phyloP scores from a whole-genome alignment of 2,888 invertebrate genomes.

The Neocrepidodera transversa region DNA sequence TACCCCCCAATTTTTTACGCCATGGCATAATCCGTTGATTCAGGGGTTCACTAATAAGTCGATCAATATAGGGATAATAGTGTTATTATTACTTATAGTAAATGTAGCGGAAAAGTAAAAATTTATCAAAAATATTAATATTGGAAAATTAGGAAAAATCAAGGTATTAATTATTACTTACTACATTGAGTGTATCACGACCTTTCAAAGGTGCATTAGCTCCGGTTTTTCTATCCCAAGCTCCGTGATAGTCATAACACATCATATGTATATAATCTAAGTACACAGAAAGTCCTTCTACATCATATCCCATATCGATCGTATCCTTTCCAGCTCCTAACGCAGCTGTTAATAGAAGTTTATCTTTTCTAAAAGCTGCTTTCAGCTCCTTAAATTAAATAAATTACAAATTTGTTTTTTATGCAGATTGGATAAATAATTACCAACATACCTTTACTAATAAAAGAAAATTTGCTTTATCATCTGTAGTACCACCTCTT shows the following conservation, averaged over 20 bases:
- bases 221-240: conserved; percentile 78
- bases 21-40: too few relatives aligned
- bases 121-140: background rate
- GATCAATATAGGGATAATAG: too few relatives aligned
- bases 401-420: too few relatives aligned
- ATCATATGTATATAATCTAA: conserved; percentile 81
- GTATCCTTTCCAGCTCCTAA: conserved; percentile 79
- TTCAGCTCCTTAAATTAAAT: conserved; percentile 75
- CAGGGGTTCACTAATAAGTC: too few relatives aligned
- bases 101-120: too few relatives aligned
- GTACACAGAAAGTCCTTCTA: conserved; percentile 72
- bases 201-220: conserved; percentile 79
- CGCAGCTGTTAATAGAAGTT: conserved; percentile 80
- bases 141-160: too few relatives aligned
- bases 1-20: too few relatives aligned
- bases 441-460: conserved; percentile 72
- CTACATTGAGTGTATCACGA: conserved; percentile 72
- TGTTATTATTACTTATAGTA: too few relatives aligned
- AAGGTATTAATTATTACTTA: conserved; percentile 61
- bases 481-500: conserved; percentile 76
- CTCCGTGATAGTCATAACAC: conserved; percentile 90
- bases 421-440: too few relatives aligned
- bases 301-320: conserved; percentile 80
- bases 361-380: conserved; percentile 71
- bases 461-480: conserved; percentile 78